These are phyloP conservation scores for Teleogryllus occipitalis DNA, from an alignment of 1,140 invertebrate species.

Conservation along the genomic window DNA sequence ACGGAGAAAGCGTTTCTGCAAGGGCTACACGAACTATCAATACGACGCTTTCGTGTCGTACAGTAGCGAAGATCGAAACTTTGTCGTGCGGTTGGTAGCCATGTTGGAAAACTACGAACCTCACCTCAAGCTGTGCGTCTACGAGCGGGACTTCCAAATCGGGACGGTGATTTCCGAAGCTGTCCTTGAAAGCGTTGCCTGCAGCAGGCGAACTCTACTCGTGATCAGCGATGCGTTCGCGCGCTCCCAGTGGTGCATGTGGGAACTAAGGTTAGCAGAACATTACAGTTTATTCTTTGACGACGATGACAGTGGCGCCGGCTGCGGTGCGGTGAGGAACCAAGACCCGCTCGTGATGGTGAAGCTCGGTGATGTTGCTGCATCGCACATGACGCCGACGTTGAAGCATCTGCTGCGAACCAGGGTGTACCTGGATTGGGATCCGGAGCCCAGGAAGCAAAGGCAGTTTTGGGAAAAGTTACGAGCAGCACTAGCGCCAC, in stretches of 20 bases:
- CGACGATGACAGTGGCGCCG: constrained; percentile 31
- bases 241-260: constrained; percentile 56
- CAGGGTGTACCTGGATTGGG: constrained; percentile 50
- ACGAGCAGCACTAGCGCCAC: constrained; percentile 30
- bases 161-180: constrained; percentile 51
- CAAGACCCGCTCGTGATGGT: constrained; percentile 50
- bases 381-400: constrained; percentile 43
- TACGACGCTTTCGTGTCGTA: constrained; percentile 62
- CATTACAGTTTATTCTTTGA: constrained; percentile 30
- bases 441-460: constrained; percentile 37
- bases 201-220: constrained; percentile 50
- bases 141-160: constrained; percentile 55
- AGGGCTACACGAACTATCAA: constrained; percentile 32
- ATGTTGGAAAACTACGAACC: constrained; percentile 46
- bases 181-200: constrained; percentile 47
- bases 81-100: constrained; percentile 46
- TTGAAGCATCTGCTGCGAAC: constrained; percentile 51
- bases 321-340: constrained; percentile 27
- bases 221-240: constrained; percentile 55
- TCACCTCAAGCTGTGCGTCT: constrained; percentile 50
- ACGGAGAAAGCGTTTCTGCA: constrained; percentile 7
- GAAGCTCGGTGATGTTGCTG: constrained; percentile 45
- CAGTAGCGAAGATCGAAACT: constrained; percentile 50
- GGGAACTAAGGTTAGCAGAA: constrained; percentile 52
- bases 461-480: constrained; percentile 44